Evolutionary conservation across 2,888 invertebrate genomes (phyloP), one percentile per base, ranked within the genome.

Genomic region (Teinopalpus imperialis): DNA sequence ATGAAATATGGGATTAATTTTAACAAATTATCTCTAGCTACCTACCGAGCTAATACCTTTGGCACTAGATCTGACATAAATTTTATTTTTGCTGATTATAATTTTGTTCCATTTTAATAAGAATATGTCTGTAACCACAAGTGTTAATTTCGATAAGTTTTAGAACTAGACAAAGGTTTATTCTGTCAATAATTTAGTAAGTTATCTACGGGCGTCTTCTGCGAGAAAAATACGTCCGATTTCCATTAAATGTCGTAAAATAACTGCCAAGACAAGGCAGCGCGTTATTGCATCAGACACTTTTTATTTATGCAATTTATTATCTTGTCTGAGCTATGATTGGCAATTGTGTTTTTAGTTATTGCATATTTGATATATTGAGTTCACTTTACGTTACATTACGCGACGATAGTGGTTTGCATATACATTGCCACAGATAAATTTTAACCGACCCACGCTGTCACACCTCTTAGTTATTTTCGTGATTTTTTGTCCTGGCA

Each of bases 321-420:
- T 41, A 41, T 27, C 13, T 43, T 34, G 34, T 20, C 12, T 20
- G 34, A 13, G 43, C 27, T 12, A 14, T 13, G 35, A 43, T 43
- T 43, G 35, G 29, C 36, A 53, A 51, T 35, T 61, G 68, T 12
- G 75, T 81, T 59, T 79, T 80, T n/a, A 80, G 77, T 80, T 61
- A 74, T 9, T 76, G 74, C 56, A 68, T 73, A 59, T 51, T 65
- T 1, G 43, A 43, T 43, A 35, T 64, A 43, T 42, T 9, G 24
- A 2, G 13, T 31, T 23, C 31, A 16, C 9, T 31, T 41, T 16
- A 31, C 23, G 14, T 10, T n/a, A 24, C 24, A 24, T 41, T 31
- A 24, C 9, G 1, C 16, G 14, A 12, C 27, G 18, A 20, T 61
- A 56, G 59, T 54, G 58, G 54, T 1, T 8, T 4, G 35, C 13